Percentiles rank a stretch among this genome's conserved stretches.
Evolutionary conservation across 2,113 vertebrate genomes (phyloP).

Genomic region (cattle (Bos taurus)): DNA sequence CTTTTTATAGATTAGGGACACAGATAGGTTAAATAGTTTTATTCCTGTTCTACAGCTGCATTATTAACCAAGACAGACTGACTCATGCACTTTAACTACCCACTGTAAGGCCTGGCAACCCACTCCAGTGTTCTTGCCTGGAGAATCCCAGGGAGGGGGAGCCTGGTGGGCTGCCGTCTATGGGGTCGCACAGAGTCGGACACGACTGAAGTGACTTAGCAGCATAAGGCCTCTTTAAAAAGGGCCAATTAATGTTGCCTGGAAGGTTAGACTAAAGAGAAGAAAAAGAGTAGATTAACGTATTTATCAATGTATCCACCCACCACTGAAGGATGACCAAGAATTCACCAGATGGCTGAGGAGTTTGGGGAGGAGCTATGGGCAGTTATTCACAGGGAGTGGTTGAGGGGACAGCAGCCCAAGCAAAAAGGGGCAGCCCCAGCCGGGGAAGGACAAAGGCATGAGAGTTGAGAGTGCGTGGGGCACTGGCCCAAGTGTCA

Average conservation of each 20-base stretch:
- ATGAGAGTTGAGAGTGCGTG: rapidly evolving
- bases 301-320: background rate
- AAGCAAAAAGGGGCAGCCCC: background rate
- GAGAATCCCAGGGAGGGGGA: too few relatives aligned
- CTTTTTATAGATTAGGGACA: background rate
- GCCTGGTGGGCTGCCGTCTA: too few relatives aligned
- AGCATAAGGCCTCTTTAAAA: background rate
- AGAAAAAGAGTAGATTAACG: background rate
- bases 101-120: background rate
- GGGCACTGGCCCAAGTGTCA: background rate
- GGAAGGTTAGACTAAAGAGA: background rate
- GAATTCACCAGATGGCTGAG: background rate
- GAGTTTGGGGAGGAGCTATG: background rate
- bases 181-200: too few relatives aligned
- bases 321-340: background rate
- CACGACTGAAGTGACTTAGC: too few relatives aligned
- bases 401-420: background rate
- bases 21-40: background rate
- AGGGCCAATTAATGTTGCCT: background rate
- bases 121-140: too few relatives aligned
- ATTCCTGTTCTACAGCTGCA: background rate
- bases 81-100: background rate
- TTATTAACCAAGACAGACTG: background rate
- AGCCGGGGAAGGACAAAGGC: background rate
- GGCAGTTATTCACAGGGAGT: background rate